Percentiles rank a stretch among this genome's conserved stretches.
phyloP scores from a whole-genome alignment of 2,797 vertebrate species.

The Botia kubotai region DNA sequence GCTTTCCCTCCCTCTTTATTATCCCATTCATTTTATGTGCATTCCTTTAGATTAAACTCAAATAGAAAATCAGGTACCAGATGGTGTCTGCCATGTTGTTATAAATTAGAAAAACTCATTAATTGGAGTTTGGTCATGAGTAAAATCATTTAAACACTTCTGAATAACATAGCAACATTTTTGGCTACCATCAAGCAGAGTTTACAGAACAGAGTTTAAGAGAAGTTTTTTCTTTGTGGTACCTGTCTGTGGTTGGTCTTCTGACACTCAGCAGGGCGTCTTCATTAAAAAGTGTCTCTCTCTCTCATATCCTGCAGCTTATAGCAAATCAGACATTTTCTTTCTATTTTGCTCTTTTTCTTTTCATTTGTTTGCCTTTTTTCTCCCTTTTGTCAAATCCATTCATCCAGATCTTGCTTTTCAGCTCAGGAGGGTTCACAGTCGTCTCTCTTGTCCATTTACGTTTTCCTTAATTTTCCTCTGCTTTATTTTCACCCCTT shows the following conservation, averaged over 20 bases:
- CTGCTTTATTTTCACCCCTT: not conserved
- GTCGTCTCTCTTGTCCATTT: not conserved
- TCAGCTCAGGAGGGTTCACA: not conserved
- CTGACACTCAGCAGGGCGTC: slow-evolving; percentile 1
- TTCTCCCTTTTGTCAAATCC: not conserved
- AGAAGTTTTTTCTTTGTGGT: not conserved
- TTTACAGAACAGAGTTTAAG: not conserved
- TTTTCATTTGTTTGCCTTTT: not conserved
- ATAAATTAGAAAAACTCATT: not conserved
- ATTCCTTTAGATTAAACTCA: slow-evolving; percentile 45
- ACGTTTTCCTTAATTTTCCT: not conserved
- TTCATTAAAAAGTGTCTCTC: slow-evolving; percentile 13
- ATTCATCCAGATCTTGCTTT: slow-evolving; percentile 23
- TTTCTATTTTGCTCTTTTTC: not conserved
- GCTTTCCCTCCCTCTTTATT: slow-evolving; percentile 11
- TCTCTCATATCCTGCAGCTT: not conserved
- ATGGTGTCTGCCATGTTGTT: slow-evolving; percentile 39
- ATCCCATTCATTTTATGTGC: slow-evolving; percentile 39
- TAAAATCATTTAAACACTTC: not conserved
- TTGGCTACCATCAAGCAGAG: not conserved
- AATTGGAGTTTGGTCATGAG: not conserved
- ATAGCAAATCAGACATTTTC: not conserved
- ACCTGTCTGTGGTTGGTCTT: not conserved
- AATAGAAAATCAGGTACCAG: slow-evolving; percentile 44
- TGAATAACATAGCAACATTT: not conserved